Base-by-base conservation (phyloP, 2,888 invertebrate species). In the Neoitamus cyanurus region DNA sequence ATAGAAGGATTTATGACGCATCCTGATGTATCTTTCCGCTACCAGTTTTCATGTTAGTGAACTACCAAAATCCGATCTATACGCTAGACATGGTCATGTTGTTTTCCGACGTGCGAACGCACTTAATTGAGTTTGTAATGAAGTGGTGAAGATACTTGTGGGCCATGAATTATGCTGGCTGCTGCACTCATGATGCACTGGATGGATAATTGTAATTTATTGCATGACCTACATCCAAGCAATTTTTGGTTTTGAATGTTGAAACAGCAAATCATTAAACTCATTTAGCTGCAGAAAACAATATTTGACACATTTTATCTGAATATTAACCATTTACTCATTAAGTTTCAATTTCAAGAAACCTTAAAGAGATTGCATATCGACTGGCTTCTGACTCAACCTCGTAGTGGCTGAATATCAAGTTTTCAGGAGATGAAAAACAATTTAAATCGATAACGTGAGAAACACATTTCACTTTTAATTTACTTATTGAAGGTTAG, bases 51-150 rank as follows among this genome's bases (percentile, higher is more conserved):
- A 73, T 36, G 73, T 20, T 20, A 2, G 73, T 73, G 73, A 58
- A 25, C 58, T 58, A 20, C 28, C 36, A 36, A 36, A 73, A 36
- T 73, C 20, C 73, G 36, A 20, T 42, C n/a, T 58, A 20, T 36
- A 15, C 73, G 36, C 36, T 36, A 75, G 42, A 20, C 75, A 28
- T 75, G 42, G 42, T 28, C 42, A 75, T 75, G 42, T 20, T 75
- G 75, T 20, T 37, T 75, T 42, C 42, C 75, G 15, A 75, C 42
- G 75, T 75, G 42, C 28, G 75, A 75, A 75, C 75, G 42, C 7
- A 13, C 34, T 42, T 75, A 75, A 75, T 75, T 75, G 42, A 75
- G 75, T 42, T 75, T 75, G 42, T 75, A 75, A 75, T 75, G 75
- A 75, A 75, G 75, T 75, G 75, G 20, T 25, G 75, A 37, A 75